These are phyloP conservation scores for Neopelma chrysocephalum DNA, from an alignment of 2,797 vertebrate species.

Conservation along the genomic window DNA sequence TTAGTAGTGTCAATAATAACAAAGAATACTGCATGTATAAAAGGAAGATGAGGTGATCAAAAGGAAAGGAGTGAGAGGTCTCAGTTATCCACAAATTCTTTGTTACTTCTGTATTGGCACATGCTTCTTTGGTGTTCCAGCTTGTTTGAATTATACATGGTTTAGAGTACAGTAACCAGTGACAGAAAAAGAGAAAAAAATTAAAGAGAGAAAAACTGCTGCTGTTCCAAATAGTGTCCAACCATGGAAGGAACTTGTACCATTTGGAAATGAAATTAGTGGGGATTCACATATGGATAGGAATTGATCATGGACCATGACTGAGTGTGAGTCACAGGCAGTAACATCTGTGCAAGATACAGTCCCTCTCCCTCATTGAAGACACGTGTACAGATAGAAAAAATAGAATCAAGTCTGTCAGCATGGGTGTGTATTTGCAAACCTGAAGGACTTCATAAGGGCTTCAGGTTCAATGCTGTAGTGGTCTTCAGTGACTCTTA, in stretches of 20 bases:
- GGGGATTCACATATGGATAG: neutral
- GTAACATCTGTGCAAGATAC: neutral
- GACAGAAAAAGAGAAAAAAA: neutral
- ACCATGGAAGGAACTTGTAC: neutral
- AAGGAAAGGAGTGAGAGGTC: neutral
- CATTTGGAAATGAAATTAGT: neutral
- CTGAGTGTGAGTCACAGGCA: neutral
- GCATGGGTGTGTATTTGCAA: neutral
- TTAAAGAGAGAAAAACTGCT: neutral
- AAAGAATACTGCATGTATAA: neutral
- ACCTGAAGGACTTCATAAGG: neutral
- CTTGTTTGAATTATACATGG: neutral
- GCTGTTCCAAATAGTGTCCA: neutral
- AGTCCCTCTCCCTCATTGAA: neutral
- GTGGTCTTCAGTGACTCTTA: neutral
- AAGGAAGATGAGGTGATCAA: neutral
- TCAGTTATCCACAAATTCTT: neutral
- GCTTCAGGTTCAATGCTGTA: rapidly evolving
- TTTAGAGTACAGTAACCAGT: neutral
- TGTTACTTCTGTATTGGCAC: neutral
- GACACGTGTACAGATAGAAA: neutral
- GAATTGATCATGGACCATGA: neutral
- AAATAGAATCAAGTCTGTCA: neutral
- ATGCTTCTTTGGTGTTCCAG: neutral
- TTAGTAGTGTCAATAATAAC: neutral